phyloP scores from a whole-genome alignment of 2,888 invertebrate species.

The Psylliodes chrysocephalus region DNA sequence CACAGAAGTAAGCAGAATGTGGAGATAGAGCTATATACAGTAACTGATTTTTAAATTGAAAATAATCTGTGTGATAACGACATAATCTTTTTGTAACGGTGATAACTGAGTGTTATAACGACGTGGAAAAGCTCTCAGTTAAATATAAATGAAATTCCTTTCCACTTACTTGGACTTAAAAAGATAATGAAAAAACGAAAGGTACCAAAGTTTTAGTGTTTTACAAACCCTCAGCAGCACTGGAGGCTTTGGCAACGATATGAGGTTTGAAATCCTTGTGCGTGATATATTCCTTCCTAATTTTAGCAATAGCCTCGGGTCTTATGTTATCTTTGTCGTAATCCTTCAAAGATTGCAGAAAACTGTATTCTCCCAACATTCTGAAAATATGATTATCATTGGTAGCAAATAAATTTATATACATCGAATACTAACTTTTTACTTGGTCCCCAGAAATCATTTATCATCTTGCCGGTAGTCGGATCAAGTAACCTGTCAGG shows the following conservation, averaged over 20 bases:
- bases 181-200: too few relatives aligned
- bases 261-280: slow-evolving; percentile 83
- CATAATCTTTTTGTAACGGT: too few relatives aligned
- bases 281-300: slow-evolving; percentile 78
- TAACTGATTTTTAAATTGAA: too few relatives aligned
- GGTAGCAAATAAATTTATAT: not conserved
- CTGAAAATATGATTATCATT: slow-evolving; percentile 54
- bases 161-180: too few relatives aligned
- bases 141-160: too few relatives aligned
- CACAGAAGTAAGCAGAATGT: too few relatives aligned
- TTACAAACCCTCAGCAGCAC: slow-evolving; percentile 85
- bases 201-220: too few relatives aligned
- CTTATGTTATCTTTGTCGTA: slow-evolving; percentile 90
- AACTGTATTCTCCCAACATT: slow-evolving; percentile 83
- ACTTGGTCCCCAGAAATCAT: slow-evolving; percentile 89
- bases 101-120: too few relatives aligned
- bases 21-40: too few relatives aligned
- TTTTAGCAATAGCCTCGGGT: slow-evolving; percentile 75
- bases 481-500: slow-evolving; percentile 83
- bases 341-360: slow-evolving; percentile 77
- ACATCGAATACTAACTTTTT: slow-evolving; percentile 66
- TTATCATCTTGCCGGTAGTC: slow-evolving; percentile 72
- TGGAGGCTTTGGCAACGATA: slow-evolving; percentile 87
- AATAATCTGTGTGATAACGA: too few relatives aligned
- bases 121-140: too few relatives aligned